Conservation (phyloP, 2,797 vertebrate genomes). For the Syngnathus rostellatus region DNA sequence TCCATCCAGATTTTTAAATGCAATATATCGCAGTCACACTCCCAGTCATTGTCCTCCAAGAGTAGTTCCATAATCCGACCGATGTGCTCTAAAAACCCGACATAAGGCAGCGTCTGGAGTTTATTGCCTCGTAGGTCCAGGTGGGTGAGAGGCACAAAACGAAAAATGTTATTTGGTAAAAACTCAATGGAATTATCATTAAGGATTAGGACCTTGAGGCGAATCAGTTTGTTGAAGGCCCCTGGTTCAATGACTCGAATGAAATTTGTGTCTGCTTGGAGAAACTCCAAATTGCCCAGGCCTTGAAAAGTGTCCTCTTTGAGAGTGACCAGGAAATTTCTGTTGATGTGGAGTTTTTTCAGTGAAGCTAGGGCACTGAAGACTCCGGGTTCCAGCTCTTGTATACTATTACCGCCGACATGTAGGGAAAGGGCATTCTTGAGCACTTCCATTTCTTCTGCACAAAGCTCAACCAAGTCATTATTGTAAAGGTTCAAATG, state of each 20-base stretch:
- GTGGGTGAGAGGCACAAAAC: constrained; percentile 95
- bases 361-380: constrained; percentile 84
- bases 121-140: constrained; percentile 95
- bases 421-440: constrained; percentile 84
- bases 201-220: constrained; percentile 96
- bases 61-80: constrained; percentile 93
- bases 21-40: constrained; percentile 88
- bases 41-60: constrained; percentile 91
- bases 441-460: constrained; percentile 84
- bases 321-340: constrained; percentile 91
- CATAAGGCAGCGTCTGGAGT: constrained; percentile 86
- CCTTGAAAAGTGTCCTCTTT: constrained; percentile 95
- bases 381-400: constrained; percentile 88
- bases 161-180: constrained; percentile 90
- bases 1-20: constrained; percentile 93
- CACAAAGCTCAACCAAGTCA: constrained; percentile 76
- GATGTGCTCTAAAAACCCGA: constrained; percentile 95
- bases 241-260: constrained; percentile 92
- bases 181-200: constrained; percentile 95
- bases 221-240: constrained; percentile 94
- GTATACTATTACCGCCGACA: constrained; percentile 94
- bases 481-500: constrained; percentile 93
- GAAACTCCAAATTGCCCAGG: constrained; percentile 92
- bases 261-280: constrained; percentile 98
- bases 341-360: constrained; percentile 96